phyloP scores from a whole-genome alignment of 2,113 vertebrate genomes.

The Cervus canadensis region DNA sequence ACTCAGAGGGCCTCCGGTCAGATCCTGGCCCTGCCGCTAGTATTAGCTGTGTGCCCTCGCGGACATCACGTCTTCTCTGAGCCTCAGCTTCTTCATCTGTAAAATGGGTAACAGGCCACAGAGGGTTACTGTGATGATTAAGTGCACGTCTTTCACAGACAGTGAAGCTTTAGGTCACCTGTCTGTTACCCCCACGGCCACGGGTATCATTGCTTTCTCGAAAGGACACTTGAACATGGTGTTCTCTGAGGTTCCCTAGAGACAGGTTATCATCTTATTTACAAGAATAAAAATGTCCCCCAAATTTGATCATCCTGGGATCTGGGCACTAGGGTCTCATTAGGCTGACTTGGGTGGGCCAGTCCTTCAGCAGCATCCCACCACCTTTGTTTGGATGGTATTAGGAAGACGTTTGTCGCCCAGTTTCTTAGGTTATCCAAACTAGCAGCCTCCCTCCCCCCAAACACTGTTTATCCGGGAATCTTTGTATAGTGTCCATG shows the following conservation, averaged over 20 bases:
- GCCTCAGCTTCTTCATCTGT: neutral
- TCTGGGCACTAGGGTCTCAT: neutral
- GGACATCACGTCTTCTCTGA: neutral
- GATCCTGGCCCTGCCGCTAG: neutral
- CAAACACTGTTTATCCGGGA: neutral
- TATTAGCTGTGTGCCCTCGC: neutral
- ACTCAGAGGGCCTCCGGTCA: neutral
- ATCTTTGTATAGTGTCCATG: neutral
- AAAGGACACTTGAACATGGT: neutral
- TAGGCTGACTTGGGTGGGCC: neutral
- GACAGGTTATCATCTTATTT: neutral
- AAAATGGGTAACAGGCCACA: neutral
- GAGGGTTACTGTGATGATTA: neutral
- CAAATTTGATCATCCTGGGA: neutral
- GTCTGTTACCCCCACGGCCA: neutral
- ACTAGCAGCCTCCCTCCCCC: neutral
- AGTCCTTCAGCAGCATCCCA: neutral
- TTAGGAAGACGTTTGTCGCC: neutral
- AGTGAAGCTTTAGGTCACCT: neutral
- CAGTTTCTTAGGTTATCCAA: neutral
- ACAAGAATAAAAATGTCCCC: neutral
- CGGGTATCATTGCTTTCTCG: neutral
- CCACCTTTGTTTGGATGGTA: neutral
- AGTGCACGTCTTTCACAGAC: neutral
- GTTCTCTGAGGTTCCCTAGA: neutral